Evolutionary conservation across 1,140 invertebrate genomes (phyloP).

Genomic region (Megalonaias nervosa): DNA sequence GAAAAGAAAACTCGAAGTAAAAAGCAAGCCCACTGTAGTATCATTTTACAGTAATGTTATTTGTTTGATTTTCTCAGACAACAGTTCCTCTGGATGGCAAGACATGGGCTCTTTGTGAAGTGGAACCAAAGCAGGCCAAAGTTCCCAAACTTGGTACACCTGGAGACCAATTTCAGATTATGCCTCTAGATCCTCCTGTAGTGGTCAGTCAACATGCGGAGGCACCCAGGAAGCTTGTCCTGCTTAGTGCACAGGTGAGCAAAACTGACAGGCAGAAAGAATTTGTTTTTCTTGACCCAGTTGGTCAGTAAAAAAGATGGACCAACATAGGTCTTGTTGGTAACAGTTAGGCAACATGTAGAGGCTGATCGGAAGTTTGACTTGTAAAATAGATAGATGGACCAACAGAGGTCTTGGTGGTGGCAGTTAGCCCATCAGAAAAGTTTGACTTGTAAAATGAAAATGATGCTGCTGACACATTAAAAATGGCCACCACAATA

Average conservation of each 20-base stretch:
- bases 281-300: too few relatives aligned
- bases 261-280: too few relatives aligned
- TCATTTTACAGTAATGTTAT: neutral
- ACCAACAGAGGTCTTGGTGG: too few relatives aligned
- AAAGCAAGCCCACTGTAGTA: too few relatives aligned
- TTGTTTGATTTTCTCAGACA: constrained; percentile 74
- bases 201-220: constrained; percentile 85
- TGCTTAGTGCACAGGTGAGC: constrained; percentile 84
- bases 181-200: constrained; percentile 75
- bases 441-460: too few relatives aligned
- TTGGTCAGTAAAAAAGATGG: too few relatives aligned
- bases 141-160: constrained; percentile 12
- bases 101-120: constrained; percentile 86
- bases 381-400: constrained; percentile 77
- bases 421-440: too few relatives aligned
- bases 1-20: too few relatives aligned
- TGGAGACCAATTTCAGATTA: neutral
- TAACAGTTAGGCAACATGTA: constrained; percentile 83
- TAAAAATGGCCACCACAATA: too few relatives aligned
- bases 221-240: constrained; percentile 83
- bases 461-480: too few relatives aligned
- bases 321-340: constrained; percentile 13
- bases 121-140: constrained; percentile 58
- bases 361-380: constrained; percentile 84
- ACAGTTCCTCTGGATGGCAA: constrained; percentile 85